These are phyloP conservation scores for Cottus gobio DNA, from an alignment of 2,113 vertebrate species.

Conservation along the genomic window DNA sequence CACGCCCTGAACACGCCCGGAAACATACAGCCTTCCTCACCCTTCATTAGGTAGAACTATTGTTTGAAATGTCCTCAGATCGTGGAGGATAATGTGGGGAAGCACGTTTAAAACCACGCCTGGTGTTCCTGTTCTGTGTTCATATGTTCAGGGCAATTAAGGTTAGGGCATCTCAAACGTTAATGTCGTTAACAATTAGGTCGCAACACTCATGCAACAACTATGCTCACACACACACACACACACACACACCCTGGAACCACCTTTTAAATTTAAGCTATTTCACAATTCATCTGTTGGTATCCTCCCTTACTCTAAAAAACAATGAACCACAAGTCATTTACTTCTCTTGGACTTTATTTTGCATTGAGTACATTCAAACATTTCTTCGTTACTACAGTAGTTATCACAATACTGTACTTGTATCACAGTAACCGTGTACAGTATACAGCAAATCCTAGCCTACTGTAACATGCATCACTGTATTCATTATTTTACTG, in stretches of 20 bases:
- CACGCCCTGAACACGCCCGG: not conserved
- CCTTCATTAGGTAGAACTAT: not conserved
- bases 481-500: too few relatives aligned
- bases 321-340: too few relatives aligned
- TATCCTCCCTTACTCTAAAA: too few relatives aligned
- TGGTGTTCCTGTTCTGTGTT: not conserved
- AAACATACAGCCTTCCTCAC: too few relatives aligned
- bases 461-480: too few relatives aligned
- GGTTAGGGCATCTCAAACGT: not conserved
- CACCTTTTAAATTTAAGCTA: not conserved
- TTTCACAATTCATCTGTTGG: too few relatives aligned
- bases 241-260: not conserved
- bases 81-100: not conserved
- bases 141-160: not conserved
- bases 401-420: too few relatives aligned
- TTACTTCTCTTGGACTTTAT: too few relatives aligned
- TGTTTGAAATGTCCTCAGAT: not conserved
- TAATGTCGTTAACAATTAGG: not conserved
- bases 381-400: too few relatives aligned
- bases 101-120: not conserved
- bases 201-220: not conserved
- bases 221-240: not conserved
- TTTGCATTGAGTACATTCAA: not conserved
- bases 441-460: too few relatives aligned
- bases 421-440: too few relatives aligned